Percentiles rank a stretch among this genome's conserved stretches.
Evolutionary conservation across 1,140 invertebrate species (phyloP).

Genomic region (Orchestia grillus): DNA sequence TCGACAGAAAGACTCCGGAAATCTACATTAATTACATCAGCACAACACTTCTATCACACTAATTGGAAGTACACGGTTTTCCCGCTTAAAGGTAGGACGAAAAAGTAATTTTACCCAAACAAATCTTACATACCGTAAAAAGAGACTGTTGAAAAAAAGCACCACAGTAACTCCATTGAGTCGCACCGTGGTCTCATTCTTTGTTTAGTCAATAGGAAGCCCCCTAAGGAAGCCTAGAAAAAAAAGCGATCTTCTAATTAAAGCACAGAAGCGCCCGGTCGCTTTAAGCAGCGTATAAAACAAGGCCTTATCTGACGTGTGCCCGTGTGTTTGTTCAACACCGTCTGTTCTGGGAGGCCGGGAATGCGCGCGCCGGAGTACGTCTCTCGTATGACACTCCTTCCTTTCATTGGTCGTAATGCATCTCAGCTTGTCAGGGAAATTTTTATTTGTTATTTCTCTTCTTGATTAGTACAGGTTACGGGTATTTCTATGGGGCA

Average conservation of each 20-base stretch:
- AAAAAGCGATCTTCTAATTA: background rate
- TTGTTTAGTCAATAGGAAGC: background rate
- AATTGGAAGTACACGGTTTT: no score
- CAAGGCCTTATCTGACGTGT: constrained; percentile 25
- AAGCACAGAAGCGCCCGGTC: background rate
- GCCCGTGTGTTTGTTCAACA: background rate
- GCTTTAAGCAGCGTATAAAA: constrained; percentile 12
- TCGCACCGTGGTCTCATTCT: background rate
- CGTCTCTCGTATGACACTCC: background rate
- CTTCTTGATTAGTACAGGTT: background rate
- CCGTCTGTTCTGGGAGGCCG: background rate
- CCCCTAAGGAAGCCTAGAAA: background rate
- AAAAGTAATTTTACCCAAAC: background rate
- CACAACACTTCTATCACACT: background rate
- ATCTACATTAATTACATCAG: background rate
- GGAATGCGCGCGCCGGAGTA: background rate
- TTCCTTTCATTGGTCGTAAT: background rate
- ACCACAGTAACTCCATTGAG: background rate
- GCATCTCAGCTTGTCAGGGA: background rate
- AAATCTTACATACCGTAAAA: background rate
- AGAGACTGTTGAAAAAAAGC: background rate
- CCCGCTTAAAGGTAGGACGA: background rate
- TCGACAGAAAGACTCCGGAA: background rate
- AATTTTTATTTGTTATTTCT: background rate
- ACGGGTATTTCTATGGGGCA: background rate